These are phyloP conservation scores for Vombatus ursinus DNA, from an alignment of 2,113 vertebrate genomes.

Conservation along the genomic window DNA sequence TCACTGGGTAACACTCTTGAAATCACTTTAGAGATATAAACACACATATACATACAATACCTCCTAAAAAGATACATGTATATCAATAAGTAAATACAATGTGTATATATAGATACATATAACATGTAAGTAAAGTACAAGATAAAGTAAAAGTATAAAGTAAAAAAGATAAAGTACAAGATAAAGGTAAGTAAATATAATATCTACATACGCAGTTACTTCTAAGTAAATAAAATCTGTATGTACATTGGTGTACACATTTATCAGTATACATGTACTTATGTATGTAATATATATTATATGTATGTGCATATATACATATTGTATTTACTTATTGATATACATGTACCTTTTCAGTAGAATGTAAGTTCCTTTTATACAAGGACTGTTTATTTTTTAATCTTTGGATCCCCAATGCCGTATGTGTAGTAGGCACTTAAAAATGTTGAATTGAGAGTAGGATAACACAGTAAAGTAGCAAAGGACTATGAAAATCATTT, in stretches of 20 bases:
- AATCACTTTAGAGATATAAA: neutral
- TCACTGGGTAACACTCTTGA: neutral
- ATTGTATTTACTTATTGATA: neutral
- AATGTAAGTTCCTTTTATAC: too few relatives aligned
- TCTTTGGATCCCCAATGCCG: too few relatives aligned
- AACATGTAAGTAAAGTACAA: neutral
- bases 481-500: too few relatives aligned
- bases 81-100: neutral
- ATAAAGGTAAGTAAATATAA: neutral
- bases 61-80: neutral
- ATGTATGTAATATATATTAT: neutral
- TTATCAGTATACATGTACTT: neutral
- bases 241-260: neutral
- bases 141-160: too few relatives aligned
- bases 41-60: neutral
- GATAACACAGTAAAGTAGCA: too few relatives aligned
- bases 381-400: too few relatives aligned
- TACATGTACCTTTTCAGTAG: neutral
- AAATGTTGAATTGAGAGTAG: too few relatives aligned
- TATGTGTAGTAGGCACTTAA: too few relatives aligned
- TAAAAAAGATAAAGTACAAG: too few relatives aligned
- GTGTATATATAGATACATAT: neutral
- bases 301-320: neutral
- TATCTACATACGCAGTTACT: neutral
- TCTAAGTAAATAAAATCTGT: neutral